These are phyloP conservation scores for Palythoa grandiflora DNA, from an alignment of 92 coral and sea anemone genomes.

Conservation along the genomic window DNA sequence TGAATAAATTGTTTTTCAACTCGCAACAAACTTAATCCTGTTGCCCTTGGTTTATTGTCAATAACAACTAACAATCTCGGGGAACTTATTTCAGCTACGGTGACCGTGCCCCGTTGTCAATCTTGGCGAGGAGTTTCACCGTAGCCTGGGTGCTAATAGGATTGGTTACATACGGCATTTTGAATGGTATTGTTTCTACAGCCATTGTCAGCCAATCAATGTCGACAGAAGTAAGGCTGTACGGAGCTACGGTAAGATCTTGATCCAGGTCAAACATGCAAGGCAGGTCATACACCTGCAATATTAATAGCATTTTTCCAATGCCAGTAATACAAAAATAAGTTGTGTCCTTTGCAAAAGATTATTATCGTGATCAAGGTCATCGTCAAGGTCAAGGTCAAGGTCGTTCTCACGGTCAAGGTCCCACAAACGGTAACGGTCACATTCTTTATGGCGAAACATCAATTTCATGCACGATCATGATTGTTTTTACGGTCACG, in stretches of 20 bases:
- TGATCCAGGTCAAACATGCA: not conserved
- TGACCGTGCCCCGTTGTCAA: conserved; percentile 56
- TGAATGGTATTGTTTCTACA: conserved; percentile 31
- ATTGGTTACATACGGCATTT: conserved; percentile 31
- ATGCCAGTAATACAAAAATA: not conserved
- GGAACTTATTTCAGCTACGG: conserved; percentile 51
- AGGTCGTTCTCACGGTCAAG: not conserved
- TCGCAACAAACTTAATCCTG: too few species aligned
- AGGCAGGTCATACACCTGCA: too few species aligned
- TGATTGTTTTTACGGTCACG: too few species aligned
- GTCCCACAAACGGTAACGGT: too few species aligned
- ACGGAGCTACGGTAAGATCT: conserved; percentile 25
- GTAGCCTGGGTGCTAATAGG: conserved; percentile 58
- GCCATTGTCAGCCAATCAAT: conserved; percentile 50
- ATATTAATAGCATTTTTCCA: not conserved
- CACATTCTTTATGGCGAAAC: too few species aligned
- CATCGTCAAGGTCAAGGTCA: not conserved
- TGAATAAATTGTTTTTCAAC: too few species aligned
- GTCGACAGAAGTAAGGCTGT: conserved; percentile 32
- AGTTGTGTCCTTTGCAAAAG: not conserved
- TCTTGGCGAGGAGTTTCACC: conserved; percentile 56
- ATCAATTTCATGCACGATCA: too few species aligned
- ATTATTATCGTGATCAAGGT: not conserved
- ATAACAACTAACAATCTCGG: not conserved
- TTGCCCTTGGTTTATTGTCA: not conserved